phyloP scores from a whole-genome alignment of 2,888 invertebrate genomes.

The Acronicta aceris region DNA sequence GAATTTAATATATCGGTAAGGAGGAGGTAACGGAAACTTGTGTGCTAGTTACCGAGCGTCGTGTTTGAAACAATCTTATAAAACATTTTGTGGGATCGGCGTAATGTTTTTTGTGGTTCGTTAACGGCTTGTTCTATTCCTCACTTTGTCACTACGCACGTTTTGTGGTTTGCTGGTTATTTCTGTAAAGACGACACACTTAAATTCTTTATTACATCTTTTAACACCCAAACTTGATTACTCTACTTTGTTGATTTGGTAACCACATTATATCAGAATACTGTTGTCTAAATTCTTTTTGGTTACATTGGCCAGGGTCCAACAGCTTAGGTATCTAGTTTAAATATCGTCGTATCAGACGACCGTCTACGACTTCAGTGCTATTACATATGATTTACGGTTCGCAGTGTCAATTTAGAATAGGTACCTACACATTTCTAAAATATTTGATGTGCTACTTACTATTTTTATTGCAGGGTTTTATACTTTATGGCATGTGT shows the following conservation, averaged over 20 bases:
- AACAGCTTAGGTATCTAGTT: conserved; percentile 75
- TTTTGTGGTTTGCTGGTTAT: conserved; percentile 47
- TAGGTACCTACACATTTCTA: conserved; percentile 41
- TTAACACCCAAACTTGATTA: conserved; percentile 35
- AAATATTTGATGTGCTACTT: conserved; percentile 33
- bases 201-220: conserved; percentile 28
- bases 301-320: conserved; percentile 78
- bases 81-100: conserved; percentile 54
- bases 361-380: conserved; percentile 74
- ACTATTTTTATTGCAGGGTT: conserved; percentile 34
- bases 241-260: conserved; percentile 32
- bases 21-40: conserved; percentile 52
- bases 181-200: conserved; percentile 21
- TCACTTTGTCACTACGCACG: conserved; percentile 32
- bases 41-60: conserved; percentile 44
- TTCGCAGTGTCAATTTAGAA: conserved; percentile 69
- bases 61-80: conserved; percentile 49
- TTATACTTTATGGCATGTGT: conserved; percentile 9
- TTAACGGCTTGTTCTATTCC: conserved; percentile 50
- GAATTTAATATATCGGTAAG: conserved; percentile 35
- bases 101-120: conserved; percentile 58
- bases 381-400: conserved; percentile 79
- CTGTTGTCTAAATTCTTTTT: conserved; percentile 69
- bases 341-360: conserved; percentile 77
- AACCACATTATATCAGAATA: conserved; percentile 48